Base-by-base conservation (phyloP, 2,113 vertebrate species). In the Notarius lentiginosus region DNA sequence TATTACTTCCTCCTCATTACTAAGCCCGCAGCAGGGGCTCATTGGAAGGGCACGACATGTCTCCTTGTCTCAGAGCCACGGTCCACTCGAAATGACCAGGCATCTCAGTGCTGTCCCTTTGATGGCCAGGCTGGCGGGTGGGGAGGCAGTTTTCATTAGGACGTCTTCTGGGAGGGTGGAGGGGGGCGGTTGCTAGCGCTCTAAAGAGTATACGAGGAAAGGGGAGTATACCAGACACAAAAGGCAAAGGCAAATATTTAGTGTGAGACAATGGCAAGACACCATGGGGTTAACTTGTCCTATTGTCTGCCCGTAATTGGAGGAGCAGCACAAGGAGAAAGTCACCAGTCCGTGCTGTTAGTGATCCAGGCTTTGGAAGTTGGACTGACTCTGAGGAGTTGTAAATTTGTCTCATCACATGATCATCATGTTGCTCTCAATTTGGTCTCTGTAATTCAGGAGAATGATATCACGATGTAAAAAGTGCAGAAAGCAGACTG, bases 231-330 rank as follows among this genome's bases (percentile, higher is more conserved):
- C 77, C 85, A 92, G 91, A 93, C 95, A 94, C 95, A 95, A 95
- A 95, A 95, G 92, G 92, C 93, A 92, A 95, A 94, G 91, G 91
- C 95, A 96, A 97, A 96, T 96, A 96, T 96, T 97, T 95, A 96
- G 93, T 92, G 92, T 93, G 93, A 95, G 95, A 97, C 96, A 96
- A 97, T 96, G 93, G 92, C 73, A 89, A 93, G 94, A 92, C 94
- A 93, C 91, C 49, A 63, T 85, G 82, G 90, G 94, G 91, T 81
- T 92, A 93, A 95, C 94, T 95, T 93, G 90, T 93, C 89, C 92
- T 88, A 92, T 96, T 96, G 93, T 95, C 90, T 90, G 88, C 80
- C 88, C 87, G 92, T 93, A 93, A 94, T 94, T 92, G 94, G 91
- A 89, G 90, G 88, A 91, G 89, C 87, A 47, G 86, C 84, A 60